Evolutionary conservation across 2,113 vertebrate genomes (phyloP), one percentile per base, ranked within the genome.

Genomic region (Callipepla squamata): DNA sequence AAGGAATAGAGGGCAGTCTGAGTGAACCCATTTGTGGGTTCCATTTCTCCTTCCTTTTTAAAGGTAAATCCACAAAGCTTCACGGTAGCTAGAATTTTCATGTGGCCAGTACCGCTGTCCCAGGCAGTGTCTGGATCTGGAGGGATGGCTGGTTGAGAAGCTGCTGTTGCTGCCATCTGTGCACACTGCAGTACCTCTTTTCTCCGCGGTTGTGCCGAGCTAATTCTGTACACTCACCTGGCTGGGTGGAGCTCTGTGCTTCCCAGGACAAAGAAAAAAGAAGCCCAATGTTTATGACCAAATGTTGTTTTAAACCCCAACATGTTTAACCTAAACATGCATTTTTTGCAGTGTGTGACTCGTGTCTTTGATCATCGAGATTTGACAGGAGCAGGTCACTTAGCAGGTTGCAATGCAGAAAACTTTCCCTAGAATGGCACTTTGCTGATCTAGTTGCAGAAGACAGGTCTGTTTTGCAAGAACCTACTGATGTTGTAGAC

Each of bases 271-370:
- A 81, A 81, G 91, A 92, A 58, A 73, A 79, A 88, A 85, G 59
- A 80, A 92, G 55, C 25, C 40, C 4, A 12, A 0, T 32, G 28
- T 84, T 90, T 92, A 73, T 90, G 59, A 74, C 34, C 57, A 47
- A 63, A 80, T 14, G 11, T 47, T 36, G 73, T 93, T 55, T 91
- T 59, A 84, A 92, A 45, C 2, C 4, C 5, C 38, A 32, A 80
- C n/a, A 13, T 66, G 59, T 93, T 91, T 85, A 85, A 85, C 48
- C 23, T 85, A 83, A 92, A 63, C 79, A 74, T 38, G 74, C 17
- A 70, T 34, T 28, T 86, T 67, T 50, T 67, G 48, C 32, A 38
- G 53, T 25, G 6, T 67, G 36, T 86, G 48, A 78, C 32, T 89
- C 44, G 13, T 17, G 32, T 69, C 51, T 91, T 78, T 67, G 70